phyloP scores from a whole-genome alignment of 1,140 invertebrate genomes.

The Nephotettix cincticeps region DNA sequence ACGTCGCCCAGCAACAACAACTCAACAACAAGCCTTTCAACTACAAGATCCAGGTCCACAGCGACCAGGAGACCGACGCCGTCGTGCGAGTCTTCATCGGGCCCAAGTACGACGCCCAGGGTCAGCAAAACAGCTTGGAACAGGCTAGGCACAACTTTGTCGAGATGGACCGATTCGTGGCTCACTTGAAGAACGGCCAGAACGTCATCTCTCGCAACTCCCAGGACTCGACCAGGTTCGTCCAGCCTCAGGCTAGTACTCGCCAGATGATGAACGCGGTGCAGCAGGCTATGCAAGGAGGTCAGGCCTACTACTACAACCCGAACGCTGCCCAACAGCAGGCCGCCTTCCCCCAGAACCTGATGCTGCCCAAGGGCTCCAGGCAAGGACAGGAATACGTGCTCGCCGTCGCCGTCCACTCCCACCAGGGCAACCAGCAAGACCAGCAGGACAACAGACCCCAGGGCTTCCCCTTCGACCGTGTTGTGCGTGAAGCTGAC shows the following conservation, averaged over 20 bases:
- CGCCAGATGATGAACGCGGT: slow-evolving; percentile 58
- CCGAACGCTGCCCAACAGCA: not conserved
- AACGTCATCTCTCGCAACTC: slow-evolving; percentile 13
- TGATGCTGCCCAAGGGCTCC: slow-evolving; percentile 60
- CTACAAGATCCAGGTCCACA: slow-evolving; percentile 57
- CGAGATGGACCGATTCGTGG: too few species aligned
- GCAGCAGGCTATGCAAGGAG: slow-evolving; percentile 49
- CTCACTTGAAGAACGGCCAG: slow-evolving; percentile 16
- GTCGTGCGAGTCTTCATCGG: slow-evolving; percentile 53
- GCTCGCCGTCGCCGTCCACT: slow-evolving; percentile 57
- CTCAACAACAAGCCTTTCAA: slow-evolving; percentile 67
- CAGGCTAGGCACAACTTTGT: slow-evolving; percentile 35
- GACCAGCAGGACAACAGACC: slow-evolving; percentile 29
- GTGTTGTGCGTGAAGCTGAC: slow-evolving; percentile 17
- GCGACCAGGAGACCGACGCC: slow-evolving; percentile 54
- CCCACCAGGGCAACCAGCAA: slow-evolving; percentile 39
- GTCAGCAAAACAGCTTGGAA: slow-evolving; percentile 44
- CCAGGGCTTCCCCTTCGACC: slow-evolving; percentile 32
- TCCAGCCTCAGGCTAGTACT: not conserved
- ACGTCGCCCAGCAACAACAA: too few species aligned
- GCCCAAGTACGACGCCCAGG: slow-evolving; percentile 58
- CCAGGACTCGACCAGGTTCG: slow-evolving; percentile 5
- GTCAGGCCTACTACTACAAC: not conserved
- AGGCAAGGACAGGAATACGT: slow-evolving; percentile 59
- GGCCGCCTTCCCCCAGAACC: slow-evolving; percentile 52